A percentile compares a stretch with the other conserved stretches of the same genome.
Conservation (phyloP, 2,797 vertebrate genomes). For the Cossypha caffra region DNA sequence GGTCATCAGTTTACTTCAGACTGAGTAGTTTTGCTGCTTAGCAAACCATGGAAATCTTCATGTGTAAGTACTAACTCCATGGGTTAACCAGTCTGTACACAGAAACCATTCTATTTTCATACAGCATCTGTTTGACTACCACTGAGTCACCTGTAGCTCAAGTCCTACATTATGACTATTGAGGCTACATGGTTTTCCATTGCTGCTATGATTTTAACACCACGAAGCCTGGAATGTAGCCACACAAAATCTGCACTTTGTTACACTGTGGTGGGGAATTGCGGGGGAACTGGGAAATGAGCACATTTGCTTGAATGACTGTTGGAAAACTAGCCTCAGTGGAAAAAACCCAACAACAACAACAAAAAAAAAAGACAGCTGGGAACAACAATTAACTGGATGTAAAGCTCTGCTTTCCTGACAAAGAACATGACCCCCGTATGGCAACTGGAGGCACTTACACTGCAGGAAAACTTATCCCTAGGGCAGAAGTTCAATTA, state of each 20-base stretch:
- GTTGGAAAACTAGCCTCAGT: slow-evolving; percentile 24
- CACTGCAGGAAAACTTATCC: slow-evolving; percentile 37
- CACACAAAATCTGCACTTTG: slow-evolving; percentile 26
- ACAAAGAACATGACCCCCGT: not conserved
- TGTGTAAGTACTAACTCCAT: not conserved
- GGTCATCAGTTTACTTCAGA: not conserved
- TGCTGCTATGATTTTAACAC: slow-evolving; percentile 33
- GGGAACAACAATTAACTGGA: slow-evolving; percentile 36
- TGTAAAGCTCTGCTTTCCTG: slow-evolving; percentile 45
- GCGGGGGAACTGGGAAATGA: slow-evolving; percentile 35
- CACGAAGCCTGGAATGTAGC: not conserved
- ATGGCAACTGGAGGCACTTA: slow-evolving; percentile 48
- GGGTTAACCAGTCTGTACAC: not conserved
- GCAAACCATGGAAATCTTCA: not conserved
- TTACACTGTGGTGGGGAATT: not conserved
- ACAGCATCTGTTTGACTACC: not conserved
- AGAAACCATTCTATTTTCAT: not conserved
- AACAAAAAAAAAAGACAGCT: not conserved
- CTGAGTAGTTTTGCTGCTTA: not conserved
- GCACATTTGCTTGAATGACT: slow-evolving; percentile 44
- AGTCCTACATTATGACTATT: not conserved
- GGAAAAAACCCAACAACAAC: not conserved
- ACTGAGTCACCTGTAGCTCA: slow-evolving; percentile 7
- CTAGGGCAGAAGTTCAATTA: slow-evolving; percentile 62
- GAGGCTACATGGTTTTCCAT: not conserved